A percentile compares a stretch with the other conserved stretches of the same genome.
Conservation (phyloP, 2,888 invertebrate genomes). For the Lacanobia oleracea region DNA sequence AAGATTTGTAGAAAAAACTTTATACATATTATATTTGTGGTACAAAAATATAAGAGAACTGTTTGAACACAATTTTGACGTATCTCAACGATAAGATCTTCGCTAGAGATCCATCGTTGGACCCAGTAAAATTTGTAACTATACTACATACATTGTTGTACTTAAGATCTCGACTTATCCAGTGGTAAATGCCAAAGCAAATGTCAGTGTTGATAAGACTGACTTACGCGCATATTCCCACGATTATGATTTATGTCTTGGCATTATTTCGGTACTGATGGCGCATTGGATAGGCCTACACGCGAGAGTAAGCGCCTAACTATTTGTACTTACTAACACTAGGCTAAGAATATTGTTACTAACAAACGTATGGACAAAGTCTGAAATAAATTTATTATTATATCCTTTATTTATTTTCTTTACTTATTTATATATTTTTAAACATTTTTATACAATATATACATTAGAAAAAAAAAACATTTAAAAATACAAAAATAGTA, state of each 20-base stretch:
- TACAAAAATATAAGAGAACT: background rate
- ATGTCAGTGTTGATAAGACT: conserved; percentile 4
- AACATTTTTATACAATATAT: no score
- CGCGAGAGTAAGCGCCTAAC: no score
- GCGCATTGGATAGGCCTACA: no score
- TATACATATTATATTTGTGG: conserved; percentile 8
- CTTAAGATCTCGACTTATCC: background rate
- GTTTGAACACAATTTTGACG: background rate
- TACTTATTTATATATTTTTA: no score
- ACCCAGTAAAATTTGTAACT: background rate
- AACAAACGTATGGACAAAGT: no score
- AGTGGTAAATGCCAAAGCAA: conserved; percentile 9
- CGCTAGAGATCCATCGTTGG: background rate
- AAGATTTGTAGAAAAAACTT: conserved; percentile 37
- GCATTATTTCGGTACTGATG: no score
- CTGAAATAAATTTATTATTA: no score
- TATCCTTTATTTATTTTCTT: no score
- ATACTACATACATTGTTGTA: background rate
- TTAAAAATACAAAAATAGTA: no score
- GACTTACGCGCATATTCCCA: background rate
- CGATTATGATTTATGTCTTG: background rate
- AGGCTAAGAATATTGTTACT: no score
- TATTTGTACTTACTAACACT: no score
- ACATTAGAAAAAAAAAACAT: no score
- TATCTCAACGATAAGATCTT: background rate